Percentiles rank a stretch among this genome's conserved stretches.
Evolutionary conservation across 1,140 invertebrate genomes (phyloP).

Genomic region (Hirudo medicinalis): DNA sequence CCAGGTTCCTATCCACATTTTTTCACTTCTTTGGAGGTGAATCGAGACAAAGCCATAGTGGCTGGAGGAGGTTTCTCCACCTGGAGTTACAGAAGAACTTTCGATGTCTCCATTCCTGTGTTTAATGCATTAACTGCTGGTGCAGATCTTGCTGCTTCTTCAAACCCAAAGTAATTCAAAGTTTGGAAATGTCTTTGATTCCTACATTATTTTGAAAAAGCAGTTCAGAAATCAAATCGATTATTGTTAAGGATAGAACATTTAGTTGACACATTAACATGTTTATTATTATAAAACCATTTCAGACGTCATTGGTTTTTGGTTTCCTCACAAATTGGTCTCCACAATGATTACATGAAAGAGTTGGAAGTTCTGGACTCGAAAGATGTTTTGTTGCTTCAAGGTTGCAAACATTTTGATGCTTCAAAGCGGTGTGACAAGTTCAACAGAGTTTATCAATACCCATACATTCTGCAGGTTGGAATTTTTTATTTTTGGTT

Average conservation of each 20-base stretch:
- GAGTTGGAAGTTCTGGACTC: not conserved
- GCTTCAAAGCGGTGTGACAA: not conserved
- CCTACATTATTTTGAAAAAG: no score
- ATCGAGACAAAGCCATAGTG: conserved; percentile 83
- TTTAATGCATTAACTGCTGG: conserved; percentile 51
- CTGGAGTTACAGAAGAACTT: conserved; percentile 66
- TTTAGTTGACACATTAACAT: not conserved
- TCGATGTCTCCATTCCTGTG: conserved; percentile 90
- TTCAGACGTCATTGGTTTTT: conserved; percentile 13
- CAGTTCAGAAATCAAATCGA: no score
- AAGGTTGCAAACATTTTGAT: not conserved
- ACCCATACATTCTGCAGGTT: conserved; percentile 16
- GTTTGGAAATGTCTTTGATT: not conserved
- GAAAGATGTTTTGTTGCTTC: not conserved
- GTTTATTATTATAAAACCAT: not conserved
- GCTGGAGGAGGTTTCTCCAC: conserved; percentile 91
- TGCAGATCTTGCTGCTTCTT: conserved; percentile 24
- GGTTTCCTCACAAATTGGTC: conserved; percentile 17
- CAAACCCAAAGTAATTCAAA: not conserved
- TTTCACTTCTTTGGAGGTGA: conserved; percentile 75
- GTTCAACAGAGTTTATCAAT: not conserved
- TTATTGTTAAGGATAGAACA: no score
- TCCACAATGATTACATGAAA: conserved; percentile 9
- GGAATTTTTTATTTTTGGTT: not conserved
- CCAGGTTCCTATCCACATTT: conserved; percentile 96